Evolutionary conservation across 1,140 invertebrate genomes (phyloP), one percentile per base, ranked within the genome.

Genomic region (Epicauta chinensis): DNA sequence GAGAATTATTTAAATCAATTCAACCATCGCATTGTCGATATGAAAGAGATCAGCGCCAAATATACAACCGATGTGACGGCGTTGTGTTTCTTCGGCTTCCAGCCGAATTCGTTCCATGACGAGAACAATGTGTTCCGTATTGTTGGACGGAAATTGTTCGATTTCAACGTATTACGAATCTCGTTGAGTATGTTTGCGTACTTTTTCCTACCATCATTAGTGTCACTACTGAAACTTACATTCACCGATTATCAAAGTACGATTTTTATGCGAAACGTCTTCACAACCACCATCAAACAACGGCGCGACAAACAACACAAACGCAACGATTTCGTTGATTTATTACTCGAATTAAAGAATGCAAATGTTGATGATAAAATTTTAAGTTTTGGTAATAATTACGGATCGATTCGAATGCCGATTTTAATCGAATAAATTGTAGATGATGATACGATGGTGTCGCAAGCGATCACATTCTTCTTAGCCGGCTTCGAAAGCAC

Each of bases 401-500:
- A 12, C 10, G 5, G 4, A 7, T 36, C 35, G 35, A 32, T 6
- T 32, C 14, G n/a, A 15, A 12, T 36, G 5, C 10, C 23, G 7
- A 23, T 23, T 23, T 23, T 23, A 7, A 23, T 23, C n/a, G n/a
- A 30, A 30, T 14, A 50, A 2, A 37, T 13, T n/a, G 7, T 36
- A 59, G 61, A 64, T 35, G 73, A 71, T 1, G 71, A 75, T 16
- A 73, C 77, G 56, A 68, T 85, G 4, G 58, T 76, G 1, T 75
- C 77, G 0, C 79, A 84, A 60, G 74, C 75, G 2, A 64, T 80
- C 0, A 43, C 80, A 4, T 84, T 86, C 54, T 80, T 82, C 54
- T 51, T 74, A 6, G 83, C 75, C 42, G 83, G 82, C 2, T 86
- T 79, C 56, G 82, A 84, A 61, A 83, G 81, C 0, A 58, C 55